Evolutionary conservation across 2,888 invertebrate genomes (phyloP).

Genomic region (Unio delphinus): DNA sequence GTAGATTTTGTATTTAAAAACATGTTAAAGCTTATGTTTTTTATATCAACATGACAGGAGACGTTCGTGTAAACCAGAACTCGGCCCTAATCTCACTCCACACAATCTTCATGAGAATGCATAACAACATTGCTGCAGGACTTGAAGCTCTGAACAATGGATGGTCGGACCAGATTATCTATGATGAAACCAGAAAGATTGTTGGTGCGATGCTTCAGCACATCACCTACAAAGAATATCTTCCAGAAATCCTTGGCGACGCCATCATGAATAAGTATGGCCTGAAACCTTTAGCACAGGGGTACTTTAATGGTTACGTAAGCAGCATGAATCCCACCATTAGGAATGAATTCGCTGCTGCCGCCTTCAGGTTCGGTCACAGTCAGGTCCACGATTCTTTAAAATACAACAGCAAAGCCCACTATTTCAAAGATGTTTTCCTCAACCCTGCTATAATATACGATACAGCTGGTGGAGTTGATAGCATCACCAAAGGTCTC

Average conservation of each 20-base stretch:
- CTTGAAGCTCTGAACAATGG: neutral
- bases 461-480: no score
- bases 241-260: neutral
- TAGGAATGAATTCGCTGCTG: conserved; percentile 60
- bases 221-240: conserved; percentile 5
- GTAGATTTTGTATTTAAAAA: no score
- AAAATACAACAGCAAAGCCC: no score
- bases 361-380: conserved; percentile 66
- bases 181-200: conserved; percentile 4
- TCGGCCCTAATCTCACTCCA: neutral
- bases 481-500: no score
- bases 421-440: no score
- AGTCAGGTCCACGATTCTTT: conserved; percentile 19
- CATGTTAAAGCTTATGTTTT: no score
- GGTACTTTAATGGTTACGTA: conserved; percentile 30
- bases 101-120: conserved; percentile 1
- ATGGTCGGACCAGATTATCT: conserved; percentile 2
- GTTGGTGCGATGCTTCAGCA: conserved; percentile 2
- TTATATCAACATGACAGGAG: no score
- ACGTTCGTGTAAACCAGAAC: no score
- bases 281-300: neutral
- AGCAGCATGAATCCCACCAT: conserved; percentile 46
- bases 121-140: neutral
- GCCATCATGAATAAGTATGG: neutral
- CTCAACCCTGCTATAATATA: no score